Evolutionary conservation across 2,888 invertebrate species (phyloP).

Genomic region (Atrina japonica): DNA sequence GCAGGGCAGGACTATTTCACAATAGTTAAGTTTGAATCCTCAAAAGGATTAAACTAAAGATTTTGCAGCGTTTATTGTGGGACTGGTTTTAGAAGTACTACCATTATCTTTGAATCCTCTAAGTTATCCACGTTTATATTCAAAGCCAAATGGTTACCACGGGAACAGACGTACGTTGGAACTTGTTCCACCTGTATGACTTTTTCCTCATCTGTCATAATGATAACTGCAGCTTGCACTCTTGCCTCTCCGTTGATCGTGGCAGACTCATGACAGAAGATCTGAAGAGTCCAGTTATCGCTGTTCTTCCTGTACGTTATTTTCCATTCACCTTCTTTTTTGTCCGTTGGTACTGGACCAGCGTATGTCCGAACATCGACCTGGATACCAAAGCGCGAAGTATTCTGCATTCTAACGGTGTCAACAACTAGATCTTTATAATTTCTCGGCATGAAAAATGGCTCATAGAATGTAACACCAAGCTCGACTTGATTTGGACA

Average conservation of each 20-base stretch:
- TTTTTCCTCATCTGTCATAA: constrained; percentile 76
- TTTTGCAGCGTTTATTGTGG: constrained; percentile 55
- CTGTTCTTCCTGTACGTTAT: constrained; percentile 79
- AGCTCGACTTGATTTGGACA: constrained; percentile 75
- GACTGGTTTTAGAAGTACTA: constrained; percentile 77
- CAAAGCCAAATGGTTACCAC: constrained; percentile 72
- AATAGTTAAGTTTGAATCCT: too few relatives aligned
- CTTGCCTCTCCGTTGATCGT: constrained; percentile 75
- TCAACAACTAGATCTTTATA: constrained; percentile 78
- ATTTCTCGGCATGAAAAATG: constrained; percentile 78
- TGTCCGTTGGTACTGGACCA: constrained; percentile 77
- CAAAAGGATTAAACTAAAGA: too few relatives aligned
- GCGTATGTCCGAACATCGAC: constrained; percentile 79
- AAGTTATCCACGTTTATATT: constrained; percentile 66
- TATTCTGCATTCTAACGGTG: constrained; percentile 79
- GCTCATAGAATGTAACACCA: constrained; percentile 68
- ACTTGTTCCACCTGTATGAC: constrained; percentile 78
- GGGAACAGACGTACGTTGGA: constrained; percentile 65
- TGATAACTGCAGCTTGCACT: constrained; percentile 75
- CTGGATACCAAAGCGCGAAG: constrained; percentile 79
- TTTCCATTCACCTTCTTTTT: constrained; percentile 79
- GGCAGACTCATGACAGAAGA: constrained; percentile 79
- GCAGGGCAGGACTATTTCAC: too few relatives aligned
- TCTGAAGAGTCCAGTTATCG: constrained; percentile 76
- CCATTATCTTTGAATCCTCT: constrained; percentile 73